phyloP scores from a whole-genome alignment of 2,888 invertebrate species.

The Drosophila fulvimacula region DNA sequence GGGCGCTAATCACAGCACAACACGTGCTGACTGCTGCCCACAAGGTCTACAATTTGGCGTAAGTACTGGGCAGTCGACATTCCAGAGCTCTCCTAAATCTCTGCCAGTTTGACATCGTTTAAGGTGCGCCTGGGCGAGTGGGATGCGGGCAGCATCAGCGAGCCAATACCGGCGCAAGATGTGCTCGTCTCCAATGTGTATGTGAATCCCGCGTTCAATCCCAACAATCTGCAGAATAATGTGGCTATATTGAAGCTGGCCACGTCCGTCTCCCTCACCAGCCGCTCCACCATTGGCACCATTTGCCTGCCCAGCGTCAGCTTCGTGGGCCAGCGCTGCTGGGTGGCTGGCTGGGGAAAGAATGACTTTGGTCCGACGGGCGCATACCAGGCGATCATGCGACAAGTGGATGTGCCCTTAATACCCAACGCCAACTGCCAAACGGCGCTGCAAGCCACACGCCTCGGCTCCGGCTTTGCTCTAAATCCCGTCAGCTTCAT shows the following conservation, averaged over 20 bases:
- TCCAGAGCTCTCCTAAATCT: conserved; percentile 7
- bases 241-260: conserved; percentile 91
- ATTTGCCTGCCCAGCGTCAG: conserved; percentile 86
- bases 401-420: conserved; percentile 91
- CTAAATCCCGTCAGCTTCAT: conserved; percentile 89
- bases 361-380: conserved; percentile 87
- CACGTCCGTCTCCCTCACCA: conserved; percentile 86
- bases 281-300: conserved; percentile 87
- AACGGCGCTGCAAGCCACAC: conserved; percentile 87
- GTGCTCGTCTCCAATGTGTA: conserved; percentile 87
- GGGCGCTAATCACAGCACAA: conserved; percentile 88
- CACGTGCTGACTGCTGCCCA: conserved; percentile 91
- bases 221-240: conserved; percentile 91
- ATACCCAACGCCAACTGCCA: conserved; percentile 89
- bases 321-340: conserved; percentile 86
- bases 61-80: conserved; percentile 77
- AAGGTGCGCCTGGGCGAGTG: conserved; percentile 91
- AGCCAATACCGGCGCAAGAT: conserved; percentile 89
- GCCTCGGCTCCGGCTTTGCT: conserved; percentile 88
- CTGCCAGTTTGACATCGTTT: conserved; percentile 82
- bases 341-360: conserved; percentile 95
- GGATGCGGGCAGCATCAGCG: conserved; percentile 88
- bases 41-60: conserved; percentile 87
- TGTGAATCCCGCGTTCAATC: conserved; percentile 88
- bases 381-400: conserved; percentile 87